These are phyloP conservation scores for Barbus barbus DNA, from an alignment of 2,113 vertebrate species.

Conservation along the genomic window DNA sequence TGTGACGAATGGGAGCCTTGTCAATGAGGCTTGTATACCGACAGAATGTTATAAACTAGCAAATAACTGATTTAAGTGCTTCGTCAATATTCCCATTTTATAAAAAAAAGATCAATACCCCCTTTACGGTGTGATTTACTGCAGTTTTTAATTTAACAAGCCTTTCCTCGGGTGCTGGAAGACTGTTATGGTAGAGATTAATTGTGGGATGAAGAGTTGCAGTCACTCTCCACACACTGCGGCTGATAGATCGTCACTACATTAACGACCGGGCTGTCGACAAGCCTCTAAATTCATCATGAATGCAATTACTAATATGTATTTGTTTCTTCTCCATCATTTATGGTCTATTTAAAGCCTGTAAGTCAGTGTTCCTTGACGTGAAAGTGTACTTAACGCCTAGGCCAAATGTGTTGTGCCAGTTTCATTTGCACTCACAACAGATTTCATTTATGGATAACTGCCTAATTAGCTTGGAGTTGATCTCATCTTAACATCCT, in stretches of 20 bases:
- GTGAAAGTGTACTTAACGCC: constrained; percentile 58
- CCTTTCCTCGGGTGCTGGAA: constrained; percentile 58
- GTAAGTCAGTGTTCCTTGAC: constrained; percentile 56
- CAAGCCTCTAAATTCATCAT: constrained; percentile 69
- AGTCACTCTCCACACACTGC: constrained; percentile 63
- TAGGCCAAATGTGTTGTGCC: constrained; percentile 26
- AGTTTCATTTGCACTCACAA: constrained; percentile 44
- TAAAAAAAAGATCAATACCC: constrained; percentile 66
- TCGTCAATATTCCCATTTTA: constrained; percentile 76
- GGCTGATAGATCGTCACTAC: constrained; percentile 70
- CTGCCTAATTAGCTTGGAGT: constrained; percentile 49
- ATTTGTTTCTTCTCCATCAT: constrained; percentile 67
- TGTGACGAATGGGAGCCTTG: not conserved
- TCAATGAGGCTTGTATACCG: constrained; percentile 38
- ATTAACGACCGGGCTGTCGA: constrained; percentile 67
- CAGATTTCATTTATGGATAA: constrained; percentile 49
- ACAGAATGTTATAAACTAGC: constrained; percentile 61
- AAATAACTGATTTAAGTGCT: constrained; percentile 70
- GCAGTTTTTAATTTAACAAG: constrained; percentile 68
- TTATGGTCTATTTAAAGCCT: constrained; percentile 59
- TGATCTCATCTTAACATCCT: not conserved
- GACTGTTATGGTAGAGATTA: constrained; percentile 72
- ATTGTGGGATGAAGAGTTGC: constrained; percentile 61
- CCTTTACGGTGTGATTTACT: constrained; percentile 71
- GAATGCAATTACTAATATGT: constrained; percentile 65